Conservation (phyloP, 1,140 invertebrate species). For the Musca domestica region DNA sequence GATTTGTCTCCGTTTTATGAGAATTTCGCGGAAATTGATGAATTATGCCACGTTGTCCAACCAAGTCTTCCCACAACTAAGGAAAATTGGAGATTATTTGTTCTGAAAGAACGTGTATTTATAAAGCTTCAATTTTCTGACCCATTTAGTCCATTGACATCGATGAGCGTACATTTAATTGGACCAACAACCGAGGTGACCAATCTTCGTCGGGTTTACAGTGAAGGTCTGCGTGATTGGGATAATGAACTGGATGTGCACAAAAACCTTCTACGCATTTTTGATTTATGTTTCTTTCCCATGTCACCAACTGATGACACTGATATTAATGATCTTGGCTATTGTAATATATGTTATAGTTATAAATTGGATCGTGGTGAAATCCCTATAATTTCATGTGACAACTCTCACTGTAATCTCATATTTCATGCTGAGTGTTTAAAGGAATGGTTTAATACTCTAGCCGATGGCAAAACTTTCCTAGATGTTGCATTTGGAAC, state of each 20-base stretch:
- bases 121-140: slow-evolving; percentile 40
- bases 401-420: slow-evolving; percentile 41
- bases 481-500: slow-evolving; percentile 41
- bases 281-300: slow-evolving; percentile 49
- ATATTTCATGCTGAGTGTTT: slow-evolving; percentile 47
- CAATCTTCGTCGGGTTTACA: slow-evolving; percentile 36
- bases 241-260: slow-evolving; percentile 45
- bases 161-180: slow-evolving; percentile 42
- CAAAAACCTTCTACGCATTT: slow-evolving; percentile 47
- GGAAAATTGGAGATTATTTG: slow-evolving; percentile 40
- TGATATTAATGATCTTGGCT: slow-evolving; percentile 28
- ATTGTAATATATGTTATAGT: slow-evolving; percentile 46
- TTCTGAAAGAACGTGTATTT: slow-evolving; percentile 39
- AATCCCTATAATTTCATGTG: slow-evolving; percentile 48
- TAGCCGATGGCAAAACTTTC: slow-evolving; percentile 43
- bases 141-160: slow-evolving; percentile 37
- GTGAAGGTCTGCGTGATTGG: slow-evolving; percentile 44
- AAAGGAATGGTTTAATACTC: slow-evolving; percentile 47
- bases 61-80: slow-evolving; percentile 41
- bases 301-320: slow-evolving; percentile 32
- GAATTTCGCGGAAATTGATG: slow-evolving; percentile 44
- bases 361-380: slow-evolving; percentile 42
- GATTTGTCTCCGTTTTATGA: slow-evolving; percentile 43
- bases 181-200: slow-evolving; percentile 46
- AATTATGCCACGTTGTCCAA: slow-evolving; percentile 46